phyloP scores from a whole-genome alignment of 2,888 invertebrate genomes.

The Hoplodrina ambigua region DNA sequence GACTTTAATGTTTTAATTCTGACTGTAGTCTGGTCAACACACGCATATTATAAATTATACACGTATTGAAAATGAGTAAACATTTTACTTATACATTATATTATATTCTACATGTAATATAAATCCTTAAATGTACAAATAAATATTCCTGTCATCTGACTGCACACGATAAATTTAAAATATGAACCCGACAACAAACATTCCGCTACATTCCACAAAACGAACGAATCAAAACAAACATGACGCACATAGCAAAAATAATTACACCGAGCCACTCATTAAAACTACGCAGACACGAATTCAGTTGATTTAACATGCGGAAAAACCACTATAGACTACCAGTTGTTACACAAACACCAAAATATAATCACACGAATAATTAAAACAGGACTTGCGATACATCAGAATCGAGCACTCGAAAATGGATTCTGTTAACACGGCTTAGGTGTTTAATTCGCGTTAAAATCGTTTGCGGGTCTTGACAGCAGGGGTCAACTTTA shows the following conservation, averaged over 20 bases:
- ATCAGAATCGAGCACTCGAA: slow-evolving; percentile 34
- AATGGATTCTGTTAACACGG: slow-evolving; percentile 27
- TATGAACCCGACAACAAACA: slow-evolving; percentile 28
- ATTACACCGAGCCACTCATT: slow-evolving; percentile 35
- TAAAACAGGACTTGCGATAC: slow-evolving; percentile 44
- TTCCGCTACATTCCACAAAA: slow-evolving; percentile 26
- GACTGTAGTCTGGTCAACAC: not conserved
- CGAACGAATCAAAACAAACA: slow-evolving; percentile 39
- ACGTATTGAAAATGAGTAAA: not conserved
- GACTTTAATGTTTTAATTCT: not conserved
- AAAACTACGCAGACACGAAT: slow-evolving; percentile 38
- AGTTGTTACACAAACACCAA: slow-evolving; percentile 42
- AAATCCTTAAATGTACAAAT: not conserved
- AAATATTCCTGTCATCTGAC: slow-evolving; percentile 3
- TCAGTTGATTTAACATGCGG: slow-evolving; percentile 44
- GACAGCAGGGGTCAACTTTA: slow-evolving; percentile 52
- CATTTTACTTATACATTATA: not conserved
- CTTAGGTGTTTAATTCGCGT: slow-evolving; percentile 20
- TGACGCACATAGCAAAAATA: slow-evolving; percentile 41
- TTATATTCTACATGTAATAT: not conserved
- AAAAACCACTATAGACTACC: slow-evolving; percentile 32
- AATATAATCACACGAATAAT: slow-evolving; percentile 49
- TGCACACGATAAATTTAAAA: slow-evolving; percentile 29
- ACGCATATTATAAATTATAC: not conserved
- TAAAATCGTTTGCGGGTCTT: slow-evolving; percentile 31